phyloP scores from a whole-genome alignment of 2,113 vertebrate genomes.

The Rynchops niger region DNA sequence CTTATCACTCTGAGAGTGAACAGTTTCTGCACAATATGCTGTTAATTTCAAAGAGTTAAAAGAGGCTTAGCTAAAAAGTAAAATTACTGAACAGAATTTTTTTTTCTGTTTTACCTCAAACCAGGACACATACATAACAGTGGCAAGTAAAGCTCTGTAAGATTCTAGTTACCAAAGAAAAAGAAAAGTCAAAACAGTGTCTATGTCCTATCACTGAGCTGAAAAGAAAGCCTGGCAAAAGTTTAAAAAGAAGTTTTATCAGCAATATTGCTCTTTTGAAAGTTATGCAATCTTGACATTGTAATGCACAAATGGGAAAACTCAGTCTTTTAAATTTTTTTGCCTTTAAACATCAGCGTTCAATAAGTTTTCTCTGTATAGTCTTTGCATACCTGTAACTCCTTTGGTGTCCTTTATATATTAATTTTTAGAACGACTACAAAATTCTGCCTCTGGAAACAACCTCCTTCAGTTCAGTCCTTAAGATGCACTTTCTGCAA shows the following conservation, averaged over 20 bases:
- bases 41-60: too few species aligned
- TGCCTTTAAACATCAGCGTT: not conserved
- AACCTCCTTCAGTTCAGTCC: not conserved
- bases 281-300: not conserved
- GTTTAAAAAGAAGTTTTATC: not conserved
- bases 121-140: not conserved
- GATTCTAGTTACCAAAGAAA: not conserved
- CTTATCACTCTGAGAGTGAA: too few species aligned
- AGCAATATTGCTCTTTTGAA: not conserved
- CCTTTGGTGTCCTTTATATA: not conserved
- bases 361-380: not conserved
- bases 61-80: too few species aligned
- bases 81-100: too few species aligned
- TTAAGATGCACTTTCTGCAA: not conserved
- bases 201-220: not conserved
- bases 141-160: not conserved
- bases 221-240: not conserved
- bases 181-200: not conserved
- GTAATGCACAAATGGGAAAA: not conserved
- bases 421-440: not conserved
- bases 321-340: not conserved
- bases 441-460: not conserved
- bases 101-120: too few species aligned
- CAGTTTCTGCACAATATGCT: too few species aligned
- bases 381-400: not conserved